Conservation (phyloP, 2,797 vertebrate species). For the Coluber constrictor region DNA sequence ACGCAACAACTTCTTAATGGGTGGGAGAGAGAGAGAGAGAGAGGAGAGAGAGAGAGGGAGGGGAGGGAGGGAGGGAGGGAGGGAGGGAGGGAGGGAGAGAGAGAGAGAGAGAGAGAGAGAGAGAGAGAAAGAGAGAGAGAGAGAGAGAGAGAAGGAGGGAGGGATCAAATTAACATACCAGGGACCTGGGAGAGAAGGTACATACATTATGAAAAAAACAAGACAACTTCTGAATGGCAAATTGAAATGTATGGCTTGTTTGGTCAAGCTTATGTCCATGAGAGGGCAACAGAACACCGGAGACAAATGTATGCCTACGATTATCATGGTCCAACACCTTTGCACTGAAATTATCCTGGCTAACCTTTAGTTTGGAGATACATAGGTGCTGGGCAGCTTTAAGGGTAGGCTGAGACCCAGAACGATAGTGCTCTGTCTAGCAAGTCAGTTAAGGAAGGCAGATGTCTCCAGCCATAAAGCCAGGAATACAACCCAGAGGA, state of each 20-base stretch:
- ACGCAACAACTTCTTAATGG: neutral
- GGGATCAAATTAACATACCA: neutral
- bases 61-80: no score
- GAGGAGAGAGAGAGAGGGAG: no score
- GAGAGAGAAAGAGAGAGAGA: no score
- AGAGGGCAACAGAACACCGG: neutral
- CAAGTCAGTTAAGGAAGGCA: neutral
- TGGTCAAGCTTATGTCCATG: neutral
- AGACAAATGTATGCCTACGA: neutral
- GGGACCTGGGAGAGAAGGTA: neutral
- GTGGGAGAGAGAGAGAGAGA: no score
- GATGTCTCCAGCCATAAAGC: neutral
- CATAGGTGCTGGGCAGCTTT: neutral
- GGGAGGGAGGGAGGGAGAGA: no score
- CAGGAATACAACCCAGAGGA: neutral
- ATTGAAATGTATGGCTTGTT: neutral
- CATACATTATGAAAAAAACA: neutral
- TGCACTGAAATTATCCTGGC: neutral
- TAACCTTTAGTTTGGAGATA: neutral
- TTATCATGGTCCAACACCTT: neutral
- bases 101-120: no score
- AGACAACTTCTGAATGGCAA: constrained; percentile 44
- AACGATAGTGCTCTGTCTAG: neutral
- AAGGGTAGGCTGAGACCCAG: no score
- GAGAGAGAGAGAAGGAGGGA: no score